Evolutionary conservation across 2,797 vertebrate species (phyloP).

Genomic region (Harpagifer antarcticus): DNA sequence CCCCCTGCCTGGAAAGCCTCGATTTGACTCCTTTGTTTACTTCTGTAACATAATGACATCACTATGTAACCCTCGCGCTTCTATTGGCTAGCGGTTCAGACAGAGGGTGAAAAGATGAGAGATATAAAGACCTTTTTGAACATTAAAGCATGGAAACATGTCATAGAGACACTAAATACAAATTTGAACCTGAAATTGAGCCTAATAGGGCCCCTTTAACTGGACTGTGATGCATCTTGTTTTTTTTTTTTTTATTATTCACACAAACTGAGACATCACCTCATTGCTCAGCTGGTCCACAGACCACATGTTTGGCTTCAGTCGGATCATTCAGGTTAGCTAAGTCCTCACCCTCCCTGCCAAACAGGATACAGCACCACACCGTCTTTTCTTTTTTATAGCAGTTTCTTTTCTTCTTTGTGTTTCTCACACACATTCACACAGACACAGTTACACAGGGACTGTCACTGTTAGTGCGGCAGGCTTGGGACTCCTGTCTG

Average conservation of each 20-base stretch:
- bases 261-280: slow-evolving; percentile 43
- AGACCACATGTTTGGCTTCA: slow-evolving; percentile 55
- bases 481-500: slow-evolving; percentile 63
- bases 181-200: no score
- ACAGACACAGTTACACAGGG: slow-evolving; percentile 9
- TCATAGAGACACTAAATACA: no score
- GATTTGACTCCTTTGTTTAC: no score
- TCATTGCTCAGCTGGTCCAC: slow-evolving; percentile 60
- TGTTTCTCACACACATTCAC: slow-evolving; percentile 5
- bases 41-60: no score
- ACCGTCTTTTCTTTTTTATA: slow-evolving; percentile 29
- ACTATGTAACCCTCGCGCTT: no score
- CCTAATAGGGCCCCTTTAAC: background rate
- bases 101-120: no score
- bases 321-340: slow-evolving; percentile 38
- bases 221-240: slow-evolving; percentile 1
- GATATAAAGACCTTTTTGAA: no score
- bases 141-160: no score
- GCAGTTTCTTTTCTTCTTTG: background rate
- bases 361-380: slow-evolving; percentile 73
- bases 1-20: no score
- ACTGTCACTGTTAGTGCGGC: slow-evolving; percentile 34
- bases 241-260: slow-evolving; percentile 59
- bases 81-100: no score
- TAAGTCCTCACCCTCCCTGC: slow-evolving; percentile 46